Evolutionary conservation across 2,797 vertebrate species (phyloP), one percentile per base, ranked within the genome.

Genomic region (Pteropus rufus): DNA sequence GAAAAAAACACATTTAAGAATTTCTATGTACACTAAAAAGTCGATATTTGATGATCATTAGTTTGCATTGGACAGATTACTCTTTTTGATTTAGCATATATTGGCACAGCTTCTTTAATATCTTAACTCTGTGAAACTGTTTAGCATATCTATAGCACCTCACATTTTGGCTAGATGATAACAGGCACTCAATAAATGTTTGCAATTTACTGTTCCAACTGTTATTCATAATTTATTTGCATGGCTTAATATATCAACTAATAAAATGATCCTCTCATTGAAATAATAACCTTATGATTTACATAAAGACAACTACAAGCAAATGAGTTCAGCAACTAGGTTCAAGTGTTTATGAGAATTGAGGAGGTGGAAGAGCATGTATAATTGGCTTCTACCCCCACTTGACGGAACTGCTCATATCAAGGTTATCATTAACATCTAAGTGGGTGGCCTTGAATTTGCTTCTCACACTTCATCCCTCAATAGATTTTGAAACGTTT

Each of bases 221-320:
- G 36, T 56, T 84, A 10, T 7, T 92, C 64, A 31, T 79, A 72
- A 90, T 88, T 58, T 77, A 70, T 82, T 75, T 92, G 36, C 24
- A 92, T 23, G 44, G 44, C 19, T 89, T 79, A 82, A 77, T 84
- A 60, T 72, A 70, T 93, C 60, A 58, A 90, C 79, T 64, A 93
- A 91, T 93, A 87, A 93, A 94, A 65, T 14, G 46, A 34, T 52
- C 23, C 31, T 90, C 29, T 92, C 24, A 44, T 89, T 46, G 34
- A 83, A 89, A 70, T 91, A 85, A 89, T 90, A 87, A 75, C 3
- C 16, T 24, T 39, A 23, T 44, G 62, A 97, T 92, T 94, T 96
- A 62, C 76, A 88, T 56, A 52, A 93, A 93, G 31, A 16, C 31
- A 77, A 49, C 56, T 46, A 77, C 7, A 85, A 36, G 41, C 56